These are phyloP conservation scores for Lepus europaeus DNA, from an alignment of 2,113 vertebrate genomes.

Conservation along the genomic window DNA sequence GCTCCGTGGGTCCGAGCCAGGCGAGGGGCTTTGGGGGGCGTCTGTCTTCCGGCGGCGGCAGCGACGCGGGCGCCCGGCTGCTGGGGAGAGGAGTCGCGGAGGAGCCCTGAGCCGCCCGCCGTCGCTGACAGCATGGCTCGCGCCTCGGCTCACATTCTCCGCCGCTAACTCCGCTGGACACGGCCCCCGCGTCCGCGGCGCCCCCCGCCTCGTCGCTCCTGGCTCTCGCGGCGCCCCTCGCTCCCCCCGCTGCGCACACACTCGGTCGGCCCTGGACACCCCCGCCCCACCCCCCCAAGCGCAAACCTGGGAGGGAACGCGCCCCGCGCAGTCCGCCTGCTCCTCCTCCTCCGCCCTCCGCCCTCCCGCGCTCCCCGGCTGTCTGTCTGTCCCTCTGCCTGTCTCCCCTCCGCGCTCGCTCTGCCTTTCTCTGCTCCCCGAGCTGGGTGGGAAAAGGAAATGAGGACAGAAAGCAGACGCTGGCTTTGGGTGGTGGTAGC, in stretches of 20 bases:
- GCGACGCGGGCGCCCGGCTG: slow-evolving; percentile 82
- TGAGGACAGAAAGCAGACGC: slow-evolving; percentile 87
- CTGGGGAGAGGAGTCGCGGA: slow-evolving; percentile 86
- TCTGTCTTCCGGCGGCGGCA: slow-evolving; percentile 80
- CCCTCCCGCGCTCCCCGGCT: slow-evolving; percentile 74
- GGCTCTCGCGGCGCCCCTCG: slow-evolving; percentile 80
- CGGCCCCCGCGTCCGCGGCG: slow-evolving; percentile 85
- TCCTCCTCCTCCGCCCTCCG: slow-evolving; percentile 79
- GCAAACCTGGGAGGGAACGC: slow-evolving; percentile 85
- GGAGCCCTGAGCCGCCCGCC: slow-evolving; percentile 89
- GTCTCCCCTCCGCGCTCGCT: slow-evolving; percentile 74
- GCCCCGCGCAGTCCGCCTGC: slow-evolving; percentile 83
- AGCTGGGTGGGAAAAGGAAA: slow-evolving; percentile 87
- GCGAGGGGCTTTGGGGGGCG: slow-evolving; percentile 75
- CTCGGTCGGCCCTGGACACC: slow-evolving; percentile 78
- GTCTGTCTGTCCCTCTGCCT: slow-evolving; percentile 77
- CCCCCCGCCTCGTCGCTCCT: slow-evolving; percentile 84
- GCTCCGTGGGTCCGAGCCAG: slow-evolving; percentile 80
- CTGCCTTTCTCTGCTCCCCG: slow-evolving; percentile 82
- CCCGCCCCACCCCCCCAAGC: slow-evolving; percentile 77
- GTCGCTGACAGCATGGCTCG: slow-evolving; percentile 90
- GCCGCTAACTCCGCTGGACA: slow-evolving; percentile 86
- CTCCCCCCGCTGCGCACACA: slow-evolving; percentile 76
- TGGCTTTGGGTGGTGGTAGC: slow-evolving; percentile 86
- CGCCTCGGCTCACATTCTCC: slow-evolving; percentile 89